Evolutionary conservation across 2,888 invertebrate species (phyloP).

Genomic region (Tanaodytes sp.): DNA sequence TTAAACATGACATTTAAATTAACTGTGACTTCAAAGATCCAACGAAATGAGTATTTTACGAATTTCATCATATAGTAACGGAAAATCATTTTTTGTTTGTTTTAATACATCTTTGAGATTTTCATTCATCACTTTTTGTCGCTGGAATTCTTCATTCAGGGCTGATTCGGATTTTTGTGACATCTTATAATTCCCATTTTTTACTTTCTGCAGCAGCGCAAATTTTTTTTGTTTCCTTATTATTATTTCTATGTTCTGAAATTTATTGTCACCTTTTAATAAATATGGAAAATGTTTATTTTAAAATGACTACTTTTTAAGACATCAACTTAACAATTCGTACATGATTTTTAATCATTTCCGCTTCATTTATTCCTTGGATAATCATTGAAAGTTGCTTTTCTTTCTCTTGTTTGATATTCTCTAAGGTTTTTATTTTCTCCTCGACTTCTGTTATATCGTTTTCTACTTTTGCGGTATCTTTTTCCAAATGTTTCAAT

Average conservation of each 20-base stretch:
- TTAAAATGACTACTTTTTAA: conserved; percentile 5
- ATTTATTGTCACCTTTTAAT: conserved; percentile 23
- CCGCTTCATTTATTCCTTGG: conserved; percentile 70
- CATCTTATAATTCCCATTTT: conserved; percentile 71
- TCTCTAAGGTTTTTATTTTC: conserved; percentile 65
- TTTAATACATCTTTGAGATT: conserved; percentile 77
- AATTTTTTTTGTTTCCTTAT: conserved; percentile 82
- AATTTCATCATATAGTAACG: conserved; percentile 69
- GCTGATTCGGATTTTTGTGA: conserved; percentile 72
- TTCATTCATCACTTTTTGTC: conserved; percentile 77
- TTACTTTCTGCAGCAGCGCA: conserved; percentile 75
- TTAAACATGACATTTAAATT: too few relatives aligned
- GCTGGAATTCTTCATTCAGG: conserved; percentile 76
- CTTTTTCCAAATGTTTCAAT: conserved; percentile 65
- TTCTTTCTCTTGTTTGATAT: conserved; percentile 63
- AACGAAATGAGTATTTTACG: conserved; percentile 65
- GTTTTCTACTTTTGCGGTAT: conserved; percentile 60
- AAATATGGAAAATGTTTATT: conserved; percentile 17
- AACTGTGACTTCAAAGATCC: conserved; percentile 54
- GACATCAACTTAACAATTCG: too few relatives aligned
- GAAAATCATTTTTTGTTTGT: conserved; percentile 78
- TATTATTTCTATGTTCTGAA: conserved; percentile 76
- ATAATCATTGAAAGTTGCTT: conserved; percentile 64
- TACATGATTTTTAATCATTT: conserved; percentile 73
- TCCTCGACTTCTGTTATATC: conserved; percentile 61